These are phyloP conservation scores for Caradrina clavipalpis DNA, from an alignment of 2,888 invertebrate species.

Conservation along the genomic window DNA sequence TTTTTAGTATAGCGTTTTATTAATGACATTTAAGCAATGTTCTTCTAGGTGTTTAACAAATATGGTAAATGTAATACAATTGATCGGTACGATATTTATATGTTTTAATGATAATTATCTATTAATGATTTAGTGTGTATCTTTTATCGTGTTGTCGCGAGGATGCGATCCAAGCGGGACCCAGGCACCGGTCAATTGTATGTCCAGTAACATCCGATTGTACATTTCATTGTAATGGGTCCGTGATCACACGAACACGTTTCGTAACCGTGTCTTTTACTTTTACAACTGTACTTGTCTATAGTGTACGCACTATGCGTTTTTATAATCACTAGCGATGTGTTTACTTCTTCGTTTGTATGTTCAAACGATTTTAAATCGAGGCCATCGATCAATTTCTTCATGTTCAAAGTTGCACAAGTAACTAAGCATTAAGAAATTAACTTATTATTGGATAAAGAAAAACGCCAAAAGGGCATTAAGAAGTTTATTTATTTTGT, in stretches of 20 bases:
- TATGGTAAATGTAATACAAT: constrained; percentile 73
- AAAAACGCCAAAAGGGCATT: constrained; percentile 85
- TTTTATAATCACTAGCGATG: constrained; percentile 52
- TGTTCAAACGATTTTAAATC: constrained; percentile 84
- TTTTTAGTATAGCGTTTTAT: constrained; percentile 76
- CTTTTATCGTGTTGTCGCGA: constrained; percentile 38
- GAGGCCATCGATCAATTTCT: constrained; percentile 89
- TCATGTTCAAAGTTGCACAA: constrained; percentile 84
- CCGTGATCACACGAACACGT: constrained; percentile 66
- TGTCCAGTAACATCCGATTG: constrained; percentile 77
- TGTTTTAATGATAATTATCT: constrained; percentile 50
- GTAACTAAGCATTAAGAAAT: constrained; percentile 88
- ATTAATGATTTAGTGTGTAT: constrained; percentile 48
- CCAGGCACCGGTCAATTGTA: constrained; percentile 76
- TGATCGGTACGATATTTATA: constrained; percentile 73
- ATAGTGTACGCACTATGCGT: constrained; percentile 57
- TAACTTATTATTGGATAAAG: constrained; percentile 79
- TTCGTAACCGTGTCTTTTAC: constrained; percentile 51
- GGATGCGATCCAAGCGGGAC: constrained; percentile 63
- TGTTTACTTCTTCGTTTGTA: constrained; percentile 62
- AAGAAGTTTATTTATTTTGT: constrained; percentile 89
- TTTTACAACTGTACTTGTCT: constrained; percentile 55
- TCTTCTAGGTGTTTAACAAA: constrained; percentile 74
- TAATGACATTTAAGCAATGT: constrained; percentile 70
- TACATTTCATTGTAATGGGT: constrained; percentile 90